Evolutionary conservation across 2,113 vertebrate species (phyloP).

Genomic region (Arothron firmamentum): DNA sequence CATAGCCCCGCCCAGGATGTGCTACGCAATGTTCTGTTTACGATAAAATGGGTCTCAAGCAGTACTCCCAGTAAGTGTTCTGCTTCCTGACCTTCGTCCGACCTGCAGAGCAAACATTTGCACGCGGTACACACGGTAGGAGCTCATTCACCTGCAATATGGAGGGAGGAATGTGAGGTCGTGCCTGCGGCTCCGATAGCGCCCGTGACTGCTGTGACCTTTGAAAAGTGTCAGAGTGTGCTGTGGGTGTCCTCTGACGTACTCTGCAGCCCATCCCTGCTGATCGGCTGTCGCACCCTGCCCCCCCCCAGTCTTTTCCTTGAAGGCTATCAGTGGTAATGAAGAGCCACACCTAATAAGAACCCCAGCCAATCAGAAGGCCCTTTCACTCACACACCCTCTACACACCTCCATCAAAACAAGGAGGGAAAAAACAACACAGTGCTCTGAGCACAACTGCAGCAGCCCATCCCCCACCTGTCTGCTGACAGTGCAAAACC

Average conservation of each 20-base stretch:
- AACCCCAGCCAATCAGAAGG: conserved; percentile 55
- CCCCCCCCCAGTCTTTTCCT: not conserved
- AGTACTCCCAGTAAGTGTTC: not conserved
- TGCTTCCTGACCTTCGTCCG: no score
- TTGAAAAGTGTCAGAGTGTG: conserved; percentile 2
- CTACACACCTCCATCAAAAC: conserved; percentile 24
- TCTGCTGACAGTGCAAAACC: not conserved
- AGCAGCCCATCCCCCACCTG: not conserved
- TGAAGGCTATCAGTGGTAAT: conserved; percentile 4
- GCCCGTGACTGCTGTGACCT: not conserved
- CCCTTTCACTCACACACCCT: conserved; percentile 48
- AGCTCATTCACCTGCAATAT: no score
- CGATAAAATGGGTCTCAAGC: not conserved
- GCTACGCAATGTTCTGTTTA: no score
- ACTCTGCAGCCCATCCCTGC: not conserved
- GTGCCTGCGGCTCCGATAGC: not conserved
- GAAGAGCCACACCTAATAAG: conserved; percentile 19
- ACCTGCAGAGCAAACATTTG: conserved; percentile 9
- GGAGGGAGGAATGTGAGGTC: no score
- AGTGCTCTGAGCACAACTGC: conserved; percentile 12
- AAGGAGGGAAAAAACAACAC: conserved; percentile 10
- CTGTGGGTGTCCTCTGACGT: not conserved
- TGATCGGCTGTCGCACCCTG: no score
- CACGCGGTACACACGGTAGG: not conserved
- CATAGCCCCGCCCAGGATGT: no score